Percentiles rank a stretch among this genome's conserved stretches.
Conservation (phyloP, 2,113 vertebrate species). For the Muntiacus reevesi region DNA sequence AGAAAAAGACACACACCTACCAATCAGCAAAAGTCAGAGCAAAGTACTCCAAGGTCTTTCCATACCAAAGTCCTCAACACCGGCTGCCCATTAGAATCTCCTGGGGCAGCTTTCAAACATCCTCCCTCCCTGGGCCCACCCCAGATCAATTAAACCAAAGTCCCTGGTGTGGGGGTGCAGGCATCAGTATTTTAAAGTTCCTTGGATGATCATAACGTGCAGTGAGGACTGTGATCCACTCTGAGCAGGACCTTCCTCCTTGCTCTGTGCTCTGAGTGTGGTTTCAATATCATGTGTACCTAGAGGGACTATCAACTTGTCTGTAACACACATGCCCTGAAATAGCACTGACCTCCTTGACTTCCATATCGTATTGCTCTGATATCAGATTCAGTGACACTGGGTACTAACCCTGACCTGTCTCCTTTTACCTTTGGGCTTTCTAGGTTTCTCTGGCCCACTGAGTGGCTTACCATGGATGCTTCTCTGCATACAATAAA, state of each 20-base stretch:
- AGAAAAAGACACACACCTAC: neutral
- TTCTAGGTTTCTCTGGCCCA: neutral
- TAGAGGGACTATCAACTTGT: constrained; percentile 11
- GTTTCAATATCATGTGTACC: constrained; percentile 1
- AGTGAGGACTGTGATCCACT: neutral
- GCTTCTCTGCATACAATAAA: constrained; percentile 31
- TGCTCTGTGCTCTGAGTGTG: neutral
- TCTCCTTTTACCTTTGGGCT: constrained; percentile 30
- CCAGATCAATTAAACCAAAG: neutral
- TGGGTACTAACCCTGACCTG: neutral
- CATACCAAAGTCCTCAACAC: neutral
- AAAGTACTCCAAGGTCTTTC: neutral
- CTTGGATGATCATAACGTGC: neutral
- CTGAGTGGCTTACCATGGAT: neutral
- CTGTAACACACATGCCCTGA: constrained; percentile 40
- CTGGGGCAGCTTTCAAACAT: neutral
- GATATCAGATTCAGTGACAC: constrained; percentile 34
- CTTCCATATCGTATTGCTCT: constrained; percentile 30
- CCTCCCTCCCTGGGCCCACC: neutral
- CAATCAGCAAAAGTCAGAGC: neutral
- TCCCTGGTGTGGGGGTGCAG: neutral
- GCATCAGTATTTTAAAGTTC: neutral
- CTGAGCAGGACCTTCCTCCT: neutral
- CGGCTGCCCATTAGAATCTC: neutral
- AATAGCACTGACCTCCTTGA: constrained; percentile 42